phyloP scores from a whole-genome alignment of 2,797 vertebrate genomes.

The Zonotrichia albicollis region DNA sequence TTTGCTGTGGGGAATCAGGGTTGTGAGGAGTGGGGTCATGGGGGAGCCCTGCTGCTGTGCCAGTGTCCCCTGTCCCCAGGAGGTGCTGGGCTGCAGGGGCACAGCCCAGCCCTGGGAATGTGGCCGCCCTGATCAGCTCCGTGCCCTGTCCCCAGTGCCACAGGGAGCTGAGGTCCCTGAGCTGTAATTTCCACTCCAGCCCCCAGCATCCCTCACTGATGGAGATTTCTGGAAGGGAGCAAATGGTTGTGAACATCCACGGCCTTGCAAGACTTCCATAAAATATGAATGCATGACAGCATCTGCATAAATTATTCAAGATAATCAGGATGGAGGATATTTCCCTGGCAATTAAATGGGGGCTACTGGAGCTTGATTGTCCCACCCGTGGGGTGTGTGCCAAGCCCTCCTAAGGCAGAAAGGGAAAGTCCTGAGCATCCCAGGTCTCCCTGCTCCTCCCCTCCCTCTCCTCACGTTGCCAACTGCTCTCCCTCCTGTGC shows the following conservation, averaged over 20 bases:
- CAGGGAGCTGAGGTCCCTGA: background rate
- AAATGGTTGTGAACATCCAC: background rate
- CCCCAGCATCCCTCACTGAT: accelerated
- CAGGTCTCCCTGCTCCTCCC: background rate
- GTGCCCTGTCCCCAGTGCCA: background rate
- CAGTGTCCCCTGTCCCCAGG: background rate
- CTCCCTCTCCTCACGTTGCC: background rate
- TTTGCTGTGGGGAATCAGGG: background rate
- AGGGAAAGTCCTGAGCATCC: background rate
- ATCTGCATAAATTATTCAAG: conserved; percentile 50
- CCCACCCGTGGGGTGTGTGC: background rate
- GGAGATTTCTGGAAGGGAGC: background rate
- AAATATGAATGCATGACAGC: background rate
- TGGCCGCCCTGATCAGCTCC: background rate
- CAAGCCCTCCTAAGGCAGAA: background rate
- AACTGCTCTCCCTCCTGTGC: background rate
- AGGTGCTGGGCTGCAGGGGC: background rate
- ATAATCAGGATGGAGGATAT: background rate
- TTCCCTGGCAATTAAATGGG: background rate
- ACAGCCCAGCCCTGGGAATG: background rate
- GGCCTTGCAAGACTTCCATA: background rate
- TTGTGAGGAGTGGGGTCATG: accelerated
- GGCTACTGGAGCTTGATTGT: conserved; percentile 15
- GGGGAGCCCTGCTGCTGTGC: background rate
- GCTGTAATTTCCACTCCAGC: background rate